Base-by-base conservation (phyloP, 2,888 invertebrate species). In the Pollenia griseotomentosa region DNA sequence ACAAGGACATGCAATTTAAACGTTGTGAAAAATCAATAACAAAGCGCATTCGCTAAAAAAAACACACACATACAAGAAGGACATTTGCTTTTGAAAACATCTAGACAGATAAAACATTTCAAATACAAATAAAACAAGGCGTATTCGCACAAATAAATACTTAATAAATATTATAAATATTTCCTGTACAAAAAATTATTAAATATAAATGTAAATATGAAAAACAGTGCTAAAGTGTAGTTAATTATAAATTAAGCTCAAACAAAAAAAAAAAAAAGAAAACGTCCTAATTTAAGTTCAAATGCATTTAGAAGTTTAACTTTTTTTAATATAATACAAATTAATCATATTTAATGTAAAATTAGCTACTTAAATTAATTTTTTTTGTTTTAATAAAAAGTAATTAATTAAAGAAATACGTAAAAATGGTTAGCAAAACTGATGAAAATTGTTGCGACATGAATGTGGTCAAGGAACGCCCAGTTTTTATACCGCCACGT, bases 401-500 rank as follows among this genome's bases (percentile, higher is more conserved):
- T 23, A 40, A 55, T 40, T 51, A 48, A 42, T 33, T 66, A 19
- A 40, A 14, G 42, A 61, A 53, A 33, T 11, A 66, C 66, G 40
- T 55, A 11, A 55, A 80, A 78, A 89, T 89, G 89, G 89, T 89
- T 46, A 88, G 88, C 51, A 88, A 88, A 79, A 81, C 63, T 57
- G 74, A 84, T 78, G 87, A 84, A 51, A 84, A 73, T 63, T 81
- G 84, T 74, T 81, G 81, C 74, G 81, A 84, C 84, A 87, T 89
- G 19, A 88, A 88, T 85, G 90, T 89, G 81, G 87, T 90, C 40
- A 92, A 92, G 90, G 92, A 93, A 91, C 92, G 93, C 90, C 95
- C 95, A 12, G 92, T 95, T 90, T 95, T 95, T 90, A 95, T 95
- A 90, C 93, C 95, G 88, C 95, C 95, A 93, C 91, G 94, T 71